Evolutionary conservation across 2,888 invertebrate species (phyloP), one percentile per base, ranked within the genome.

Genomic region (Pherbina coryleti): DNA sequence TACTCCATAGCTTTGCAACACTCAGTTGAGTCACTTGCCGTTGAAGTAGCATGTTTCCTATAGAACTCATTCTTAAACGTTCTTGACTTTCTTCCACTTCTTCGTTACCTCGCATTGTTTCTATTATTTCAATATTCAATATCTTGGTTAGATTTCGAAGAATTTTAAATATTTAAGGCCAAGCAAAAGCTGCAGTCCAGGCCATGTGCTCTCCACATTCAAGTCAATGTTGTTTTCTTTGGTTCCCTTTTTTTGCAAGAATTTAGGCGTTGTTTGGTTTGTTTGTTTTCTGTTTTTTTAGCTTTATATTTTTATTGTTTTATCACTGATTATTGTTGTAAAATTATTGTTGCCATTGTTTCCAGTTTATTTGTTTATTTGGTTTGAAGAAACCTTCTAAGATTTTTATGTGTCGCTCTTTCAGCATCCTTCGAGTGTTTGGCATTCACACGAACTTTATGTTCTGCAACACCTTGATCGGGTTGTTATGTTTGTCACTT

Each of bases 401-500:
- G 28, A 17, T 28, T 28, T n/a, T 57, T 72, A 3, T 25, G 22
- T 44, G 44, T 57, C 37, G 57, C 14, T 31, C 22, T 19, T 44
- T 60, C n/a, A n/a, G 17, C 5, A 14, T 37, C 14, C 8, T n/a
- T n/a, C 11, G 17, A 19, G 72, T 72, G 72, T 67, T 86, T 84
- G 86, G 86, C 83, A 86, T 86, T 86, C 87, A 86, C 86, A 86
- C 86, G 86, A 86, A 86, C 84, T 86, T 84, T 85, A 84, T 86
- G 86, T 86, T 85, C 82, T 82, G 81, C 85, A 85, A 85, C 86
- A 86, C 86, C 86, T 86, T 75, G 71, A 64, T 75, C 51, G 34
- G 55, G 44, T 78, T 44, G 34, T 57, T 67, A 25, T 75, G 72
- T 71, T 71, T 71, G 55, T 55, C 71, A 71, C 71, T 37, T 55